Base-by-base conservation (phyloP, 92 coral and sea anemone species). In the Epizoanthus fatuus region DNA sequence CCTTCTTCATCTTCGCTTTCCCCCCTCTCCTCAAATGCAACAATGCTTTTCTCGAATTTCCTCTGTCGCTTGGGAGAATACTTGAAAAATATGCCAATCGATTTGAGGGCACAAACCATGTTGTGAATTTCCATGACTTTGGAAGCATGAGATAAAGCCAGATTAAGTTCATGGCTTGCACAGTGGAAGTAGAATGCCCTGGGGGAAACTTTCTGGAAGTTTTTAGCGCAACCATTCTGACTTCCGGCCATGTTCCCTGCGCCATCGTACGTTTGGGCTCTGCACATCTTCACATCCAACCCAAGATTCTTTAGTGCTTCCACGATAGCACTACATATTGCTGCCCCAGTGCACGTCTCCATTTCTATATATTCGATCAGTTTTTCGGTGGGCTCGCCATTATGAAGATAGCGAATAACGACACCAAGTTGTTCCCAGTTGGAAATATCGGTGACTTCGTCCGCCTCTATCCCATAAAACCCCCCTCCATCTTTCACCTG, bases 371-470 rank as follows among this genome's bases (percentile, higher is more conserved):
- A 83, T 73, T 73, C 63, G 51, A 86, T 69, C 84, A 86, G 81
- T 86, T 78, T 86, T 1, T 13, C 12, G 4, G 16, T 54, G 16
- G 12, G 15, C 44, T 64, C 75, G 42, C 71, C 92, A 65, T 81
- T 82, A 17, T 82, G 29, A 16, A 88, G 69, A 75, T 88, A 81
- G 39, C 92, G 88, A 6, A 88, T 38, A 66, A 88, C 88, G 58
- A 88, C 84, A 7, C 93, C 89, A 71, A 89, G 86, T 65, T 89
- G 92, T 81, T 89, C 92, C 89, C 89, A 84, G 92, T 89, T 84
- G 49, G 86, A 75, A 40, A 81, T 22, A 40, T 89, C 89, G 6
- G 86, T 89, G n/a, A 84, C 93, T 80, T 89, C 89, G 69, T 89
- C 89, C 72, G 93, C 93, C 55, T 25, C 89, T 78, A 89, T 84